These are phyloP conservation scores for Drosophila miranda DNA, from an alignment of 1,140 invertebrate species.

Conservation along the genomic window DNA sequence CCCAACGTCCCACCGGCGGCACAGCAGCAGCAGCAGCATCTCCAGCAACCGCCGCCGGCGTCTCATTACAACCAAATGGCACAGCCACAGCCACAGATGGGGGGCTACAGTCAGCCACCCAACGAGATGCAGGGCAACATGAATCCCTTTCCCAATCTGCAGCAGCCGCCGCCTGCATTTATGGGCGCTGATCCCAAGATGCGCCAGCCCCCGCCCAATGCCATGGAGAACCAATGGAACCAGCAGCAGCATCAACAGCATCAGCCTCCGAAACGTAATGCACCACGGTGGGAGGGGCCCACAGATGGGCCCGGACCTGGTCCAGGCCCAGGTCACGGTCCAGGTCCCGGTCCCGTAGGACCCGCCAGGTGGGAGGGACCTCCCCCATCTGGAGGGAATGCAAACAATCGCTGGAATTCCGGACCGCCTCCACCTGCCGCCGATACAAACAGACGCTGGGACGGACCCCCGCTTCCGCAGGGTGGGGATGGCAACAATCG, in stretches of 20 bases:
- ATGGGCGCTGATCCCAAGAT: conserved; percentile 14
- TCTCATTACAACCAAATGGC: conserved; percentile 29
- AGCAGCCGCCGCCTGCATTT: conserved; percentile 56
- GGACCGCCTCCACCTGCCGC: conserved; percentile 1
- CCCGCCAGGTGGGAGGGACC: conserved; percentile 16
- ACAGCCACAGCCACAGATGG: too few relatives aligned
- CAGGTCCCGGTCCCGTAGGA: too few relatives aligned
- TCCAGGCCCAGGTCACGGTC: too few relatives aligned
- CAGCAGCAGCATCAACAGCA: conserved; percentile 4
- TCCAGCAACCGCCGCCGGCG: conserved; percentile 16
- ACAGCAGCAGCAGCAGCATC: conserved; percentile 6
- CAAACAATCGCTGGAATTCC: conserved; percentile 16
- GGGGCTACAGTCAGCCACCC: too few relatives aligned
- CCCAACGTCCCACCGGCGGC: too few relatives aligned
- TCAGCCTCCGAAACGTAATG: too few relatives aligned
- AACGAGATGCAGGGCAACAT: conserved; percentile 23
- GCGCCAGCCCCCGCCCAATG: conserved; percentile 20
- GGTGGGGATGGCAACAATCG: conserved; percentile 6
- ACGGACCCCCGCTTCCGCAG: conserved; percentile 16
- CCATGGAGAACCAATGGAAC: conserved; percentile 28
- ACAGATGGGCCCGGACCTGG: not conserved
- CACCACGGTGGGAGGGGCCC: conserved; percentile 41
- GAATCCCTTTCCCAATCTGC: conserved; percentile 55
- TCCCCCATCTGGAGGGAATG: not conserved
- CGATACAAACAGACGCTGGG: conserved; percentile 17